Evolutionary conservation across 2,888 invertebrate genomes (phyloP), one percentile per base, ranked within the genome.

Genomic region (Liodrosophila aerea): DNA sequence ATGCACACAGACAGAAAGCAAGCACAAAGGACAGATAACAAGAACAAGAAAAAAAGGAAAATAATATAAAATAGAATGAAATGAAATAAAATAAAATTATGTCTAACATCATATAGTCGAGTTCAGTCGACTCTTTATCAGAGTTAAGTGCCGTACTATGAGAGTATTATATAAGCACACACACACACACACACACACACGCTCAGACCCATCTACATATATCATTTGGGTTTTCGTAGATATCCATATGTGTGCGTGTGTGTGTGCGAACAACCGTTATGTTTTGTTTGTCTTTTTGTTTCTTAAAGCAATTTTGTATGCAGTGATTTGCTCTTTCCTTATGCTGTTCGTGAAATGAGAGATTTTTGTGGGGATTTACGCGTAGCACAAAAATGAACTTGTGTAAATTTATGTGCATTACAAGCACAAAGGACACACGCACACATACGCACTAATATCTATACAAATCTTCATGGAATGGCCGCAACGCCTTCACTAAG

Each of bases 331-430:
- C 11, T 33, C 9, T 9, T 8, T 7, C 12, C 7, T 30, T 30
- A 4, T 3, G 13, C 15, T 43, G 34, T 34, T 12, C 34, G 34
- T 74, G 60, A 78, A 77, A 81, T 81, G 63, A 82, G 80, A 77
- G 82, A 82, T 81, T 82, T 82, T 73, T 76, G 64, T 52, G 12
- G 64, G 82, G 82, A 82, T 80, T 81, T 82, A 82, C 80, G 77
- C 77, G 64, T 63, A 33, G 66, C 69, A 74, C 69, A 72, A 64
- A 72, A 77, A 76, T 74, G 74, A 80, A 74, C 73, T 78, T 78
- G 75, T 71, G 68, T 68, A 65, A 76, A 81, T 78, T 76, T 76
- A 78, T 78, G 81, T 81, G 74, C 76, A 81, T 64, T 62, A 60
- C 64, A 59, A 67, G 63, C 58, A 56, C 46, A 52, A 13, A 50